phyloP scores from a whole-genome alignment of 2,113 vertebrate genomes.

The Larimichthys crocea region DNA sequence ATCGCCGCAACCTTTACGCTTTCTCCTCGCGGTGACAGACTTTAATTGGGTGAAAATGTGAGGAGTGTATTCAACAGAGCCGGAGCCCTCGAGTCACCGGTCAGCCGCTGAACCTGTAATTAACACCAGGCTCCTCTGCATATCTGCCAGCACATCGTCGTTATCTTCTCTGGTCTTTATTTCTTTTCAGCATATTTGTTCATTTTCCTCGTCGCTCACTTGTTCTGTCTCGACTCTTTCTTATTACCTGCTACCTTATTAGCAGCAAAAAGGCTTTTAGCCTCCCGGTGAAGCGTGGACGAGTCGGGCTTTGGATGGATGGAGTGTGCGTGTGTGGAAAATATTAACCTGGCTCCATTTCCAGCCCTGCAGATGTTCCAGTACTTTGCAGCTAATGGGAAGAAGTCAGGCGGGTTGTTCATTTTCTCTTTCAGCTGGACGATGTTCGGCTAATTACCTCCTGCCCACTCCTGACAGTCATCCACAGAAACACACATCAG shows the following conservation, averaged over 20 bases:
- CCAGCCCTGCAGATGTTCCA: slow-evolving; percentile 25
- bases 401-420: slow-evolving; percentile 6
- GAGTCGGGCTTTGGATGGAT: neutral
- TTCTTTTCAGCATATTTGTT: neutral
- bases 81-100: neutral
- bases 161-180: neutral
- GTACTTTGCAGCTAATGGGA: slow-evolving; percentile 28
- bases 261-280: neutral
- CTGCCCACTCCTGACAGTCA: neutral
- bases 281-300: neutral
- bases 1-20: neutral
- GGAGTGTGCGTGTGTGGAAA: neutral
- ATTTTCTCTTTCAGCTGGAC: neutral
- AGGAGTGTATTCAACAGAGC: slow-evolving; percentile 20
- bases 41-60: slow-evolving; percentile 46
- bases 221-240: neutral
- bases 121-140: neutral
- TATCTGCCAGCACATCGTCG: neutral
- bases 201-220: neutral
- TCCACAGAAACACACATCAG: neutral
- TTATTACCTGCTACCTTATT: neutral
- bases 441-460: slow-evolving; percentile 12
- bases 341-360: slow-evolving; percentile 24
- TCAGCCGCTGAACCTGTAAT: slow-evolving; percentile 27
- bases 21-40: slow-evolving; percentile 15